Conservation (phyloP, 2,113 vertebrate genomes). For the Laterallus jamaicensis region DNA sequence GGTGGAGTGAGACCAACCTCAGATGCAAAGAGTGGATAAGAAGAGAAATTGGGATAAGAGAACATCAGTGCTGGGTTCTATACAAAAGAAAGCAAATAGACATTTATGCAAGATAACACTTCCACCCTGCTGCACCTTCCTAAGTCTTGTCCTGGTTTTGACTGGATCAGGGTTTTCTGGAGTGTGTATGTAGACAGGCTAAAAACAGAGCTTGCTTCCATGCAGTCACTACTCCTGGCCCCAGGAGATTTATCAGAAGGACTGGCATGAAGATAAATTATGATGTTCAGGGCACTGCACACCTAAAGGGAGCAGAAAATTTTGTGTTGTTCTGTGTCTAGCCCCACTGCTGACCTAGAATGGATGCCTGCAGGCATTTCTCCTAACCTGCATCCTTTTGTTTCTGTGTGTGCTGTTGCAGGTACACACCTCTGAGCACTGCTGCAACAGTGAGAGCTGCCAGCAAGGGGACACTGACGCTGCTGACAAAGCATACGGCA, state of each 20-base stretch:
- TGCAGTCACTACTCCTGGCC: background rate
- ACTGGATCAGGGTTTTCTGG: background rate
- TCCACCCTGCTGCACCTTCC: background rate
- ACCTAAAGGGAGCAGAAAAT: background rate
- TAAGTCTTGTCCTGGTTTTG: background rate
- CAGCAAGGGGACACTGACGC: background rate
- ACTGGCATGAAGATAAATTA: background rate
- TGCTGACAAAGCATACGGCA: fast-evolving
- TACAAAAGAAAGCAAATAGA: background rate
- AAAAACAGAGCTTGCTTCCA: background rate
- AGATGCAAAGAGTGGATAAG: background rate
- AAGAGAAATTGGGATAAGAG: background rate
- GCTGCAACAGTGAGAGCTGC: fast-evolving
- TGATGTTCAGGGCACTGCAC: background rate
- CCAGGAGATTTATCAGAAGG: background rate
- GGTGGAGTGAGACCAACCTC: background rate
- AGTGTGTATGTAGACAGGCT: background rate
- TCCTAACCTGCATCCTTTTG: background rate
- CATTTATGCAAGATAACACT: background rate
- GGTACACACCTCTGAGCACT: background rate
- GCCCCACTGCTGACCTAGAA: background rate
- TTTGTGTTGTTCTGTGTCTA: background rate
- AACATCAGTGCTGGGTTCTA: background rate
- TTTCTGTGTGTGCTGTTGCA: background rate
- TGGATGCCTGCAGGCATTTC: background rate